phyloP scores from a whole-genome alignment of 2,113 vertebrate species.

The Anseranas semipalmata region DNA sequence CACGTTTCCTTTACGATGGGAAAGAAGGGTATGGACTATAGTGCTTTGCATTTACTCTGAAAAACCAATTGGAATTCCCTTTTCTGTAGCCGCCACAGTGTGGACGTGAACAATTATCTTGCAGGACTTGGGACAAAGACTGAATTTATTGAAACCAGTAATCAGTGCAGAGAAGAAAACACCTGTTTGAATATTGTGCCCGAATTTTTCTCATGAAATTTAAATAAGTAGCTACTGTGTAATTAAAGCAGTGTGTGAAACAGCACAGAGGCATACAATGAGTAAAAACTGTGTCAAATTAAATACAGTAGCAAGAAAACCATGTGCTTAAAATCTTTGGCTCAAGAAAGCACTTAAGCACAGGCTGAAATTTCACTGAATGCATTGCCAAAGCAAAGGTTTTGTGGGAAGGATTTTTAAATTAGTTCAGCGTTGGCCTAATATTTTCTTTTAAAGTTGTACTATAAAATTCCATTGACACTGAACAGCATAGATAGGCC shows the following conservation, averaged over 20 bases:
- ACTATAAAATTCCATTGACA: not conserved
- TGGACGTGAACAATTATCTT: not conserved
- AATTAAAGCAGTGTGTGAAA: conserved; percentile 43
- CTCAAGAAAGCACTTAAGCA: not conserved
- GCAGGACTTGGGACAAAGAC: conserved; percentile 29
- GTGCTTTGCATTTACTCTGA: not conserved
- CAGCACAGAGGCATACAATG: not conserved
- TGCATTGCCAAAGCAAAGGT: not conserved
- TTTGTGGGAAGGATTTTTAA: conserved; percentile 2
- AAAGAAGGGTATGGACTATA: not conserved
- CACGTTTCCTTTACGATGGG: not conserved
- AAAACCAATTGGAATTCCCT: not conserved
- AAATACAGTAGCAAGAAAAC: conserved; percentile 35
- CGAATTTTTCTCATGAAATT: conserved; percentile 50
- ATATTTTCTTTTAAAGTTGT: not conserved
- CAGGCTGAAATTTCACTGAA: not conserved
- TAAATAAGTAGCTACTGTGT: conserved; percentile 59
- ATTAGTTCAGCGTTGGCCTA: not conserved
- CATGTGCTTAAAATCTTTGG: conserved; percentile 9
- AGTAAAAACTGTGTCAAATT: conserved; percentile 59
- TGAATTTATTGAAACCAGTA: conserved; percentile 47
- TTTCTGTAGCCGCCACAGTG: not conserved
- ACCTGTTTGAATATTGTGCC: conserved; percentile 38
- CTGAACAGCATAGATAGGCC: not conserved
- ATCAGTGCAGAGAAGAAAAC: conserved; percentile 51